phyloP scores from a whole-genome alignment of 1,140 invertebrate genomes.

The Geopemphigus sp. region DNA sequence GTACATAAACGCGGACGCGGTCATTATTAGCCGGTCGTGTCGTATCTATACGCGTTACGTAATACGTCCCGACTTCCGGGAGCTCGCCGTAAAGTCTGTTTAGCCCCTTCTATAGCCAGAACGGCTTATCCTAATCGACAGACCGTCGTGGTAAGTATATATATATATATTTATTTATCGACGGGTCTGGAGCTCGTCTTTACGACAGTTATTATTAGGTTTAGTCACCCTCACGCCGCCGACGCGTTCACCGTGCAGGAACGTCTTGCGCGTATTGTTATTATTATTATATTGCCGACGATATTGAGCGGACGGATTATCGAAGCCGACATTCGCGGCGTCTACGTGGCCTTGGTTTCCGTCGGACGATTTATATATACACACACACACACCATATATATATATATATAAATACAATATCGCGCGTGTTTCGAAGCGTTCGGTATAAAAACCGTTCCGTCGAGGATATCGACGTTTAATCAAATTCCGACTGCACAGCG shows the following conservation, averaged over 20 bases:
- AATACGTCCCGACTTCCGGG: slow-evolving; percentile 25
- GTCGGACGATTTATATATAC: no score
- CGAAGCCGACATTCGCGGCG: slow-evolving; percentile 10
- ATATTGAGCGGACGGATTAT: slow-evolving; percentile 23
- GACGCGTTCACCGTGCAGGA: no score
- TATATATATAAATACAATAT: no score
- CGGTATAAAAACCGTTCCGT: slow-evolving; percentile 22
- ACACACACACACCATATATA: no score
- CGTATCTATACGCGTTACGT: no score
- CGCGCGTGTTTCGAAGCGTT: no score
- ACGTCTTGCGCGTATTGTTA: not conserved
- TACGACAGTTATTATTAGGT: slow-evolving; percentile 49
- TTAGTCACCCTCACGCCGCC: not conserved
- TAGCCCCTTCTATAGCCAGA: not conserved
- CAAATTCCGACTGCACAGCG: slow-evolving; percentile 16
- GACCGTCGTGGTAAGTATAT: not conserved
- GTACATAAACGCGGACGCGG: not conserved
- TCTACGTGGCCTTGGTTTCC: no score
- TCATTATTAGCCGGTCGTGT: slow-evolving; percentile 26
- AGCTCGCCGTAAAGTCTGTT: slow-evolving; percentile 24
- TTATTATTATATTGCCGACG: slow-evolving; percentile 21
- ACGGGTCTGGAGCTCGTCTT: slow-evolving; percentile 25
- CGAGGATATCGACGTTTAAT: slow-evolving; percentile 38
- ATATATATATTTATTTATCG: no score
- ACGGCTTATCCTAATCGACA: slow-evolving; percentile 46